Percentiles rank a stretch among this genome's conserved stretches.
phyloP scores from a whole-genome alignment of 37 sponge, comb jelly and placozoan species.

The Lycopodina hypogea region DNA sequence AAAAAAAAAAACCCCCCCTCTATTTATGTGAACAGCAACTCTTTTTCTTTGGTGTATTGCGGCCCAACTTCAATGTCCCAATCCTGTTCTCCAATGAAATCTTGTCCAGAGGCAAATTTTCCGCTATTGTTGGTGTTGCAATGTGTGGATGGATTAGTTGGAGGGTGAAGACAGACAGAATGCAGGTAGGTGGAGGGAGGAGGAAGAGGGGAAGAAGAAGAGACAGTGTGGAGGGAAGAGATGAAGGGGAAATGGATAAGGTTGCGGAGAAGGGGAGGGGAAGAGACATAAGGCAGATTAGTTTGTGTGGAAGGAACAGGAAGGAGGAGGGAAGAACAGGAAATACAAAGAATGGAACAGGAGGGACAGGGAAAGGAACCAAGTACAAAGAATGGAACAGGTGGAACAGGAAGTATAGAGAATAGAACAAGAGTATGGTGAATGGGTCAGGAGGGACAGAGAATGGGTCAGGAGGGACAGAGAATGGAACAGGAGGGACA shows the following conservation, averaged over 20 bases:
- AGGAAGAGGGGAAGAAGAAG: conserved; percentile 10
- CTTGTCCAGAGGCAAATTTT: conserved; percentile 45
- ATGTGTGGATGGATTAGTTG: neutral
- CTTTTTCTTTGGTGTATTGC: neutral
- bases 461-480: too few species aligned
- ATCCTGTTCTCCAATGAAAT: conserved; percentile 28
- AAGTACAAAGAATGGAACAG: too few species aligned
- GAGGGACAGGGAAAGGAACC: too few species aligned
- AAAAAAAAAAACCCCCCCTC: neutral
- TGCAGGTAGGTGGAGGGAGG: neutral
- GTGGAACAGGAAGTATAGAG: too few species aligned
- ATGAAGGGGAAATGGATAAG: neutral
- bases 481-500: neutral
- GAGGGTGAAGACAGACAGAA: conserved; percentile 1
- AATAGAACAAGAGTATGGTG: neutral
- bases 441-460: neutral
- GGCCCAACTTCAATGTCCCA: conserved; percentile 46
- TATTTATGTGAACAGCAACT: neutral
- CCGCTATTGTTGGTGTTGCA: conserved; percentile 18
- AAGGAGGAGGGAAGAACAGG: neutral
- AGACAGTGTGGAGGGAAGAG: neutral
- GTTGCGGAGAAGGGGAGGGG: neutral
- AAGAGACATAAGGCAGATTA: neutral
- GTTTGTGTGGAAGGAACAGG: too few species aligned
- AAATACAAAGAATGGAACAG: neutral